A percentile compares a stretch with the other conserved stretches of the same genome.
These are phyloP conservation scores for Galerucella calmariensis DNA, from an alignment of 2,888 invertebrate species.

Conservation along the genomic window DNA sequence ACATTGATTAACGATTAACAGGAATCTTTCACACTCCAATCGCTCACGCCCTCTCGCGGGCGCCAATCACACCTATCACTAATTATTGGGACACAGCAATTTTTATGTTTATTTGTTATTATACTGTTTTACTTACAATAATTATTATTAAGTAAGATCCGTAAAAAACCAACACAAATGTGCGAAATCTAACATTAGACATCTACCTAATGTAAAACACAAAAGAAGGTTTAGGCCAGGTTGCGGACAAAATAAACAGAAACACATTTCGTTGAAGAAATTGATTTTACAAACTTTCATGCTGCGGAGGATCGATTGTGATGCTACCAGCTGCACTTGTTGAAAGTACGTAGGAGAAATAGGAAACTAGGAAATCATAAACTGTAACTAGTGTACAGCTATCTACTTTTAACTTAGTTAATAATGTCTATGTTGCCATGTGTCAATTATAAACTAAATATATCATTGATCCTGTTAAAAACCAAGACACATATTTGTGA, in stretches of 20 bases:
- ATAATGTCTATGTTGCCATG: too few relatives aligned
- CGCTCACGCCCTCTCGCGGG: constrained; percentile 43
- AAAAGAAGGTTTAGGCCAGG: constrained; percentile 36
- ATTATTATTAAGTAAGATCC: constrained; percentile 56
- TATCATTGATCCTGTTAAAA: too few relatives aligned
- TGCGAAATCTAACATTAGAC: constrained; percentile 47
- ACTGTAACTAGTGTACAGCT: neutral
- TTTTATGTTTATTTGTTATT: constrained; percentile 52
- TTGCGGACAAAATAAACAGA: neutral
- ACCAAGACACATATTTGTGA: too few relatives aligned
- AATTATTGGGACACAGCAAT: constrained; percentile 66
- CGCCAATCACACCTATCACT: constrained; percentile 61
- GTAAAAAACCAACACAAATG: constrained; percentile 53
- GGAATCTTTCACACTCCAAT: constrained; percentile 46
- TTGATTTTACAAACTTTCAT: too few relatives aligned
- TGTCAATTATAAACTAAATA: too few relatives aligned
- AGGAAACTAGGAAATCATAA: neutral
- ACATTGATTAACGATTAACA: constrained; percentile 54
- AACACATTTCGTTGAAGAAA: neutral
- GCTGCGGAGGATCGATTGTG: too few relatives aligned
- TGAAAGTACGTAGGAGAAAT: too few relatives aligned
- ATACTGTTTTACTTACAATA: constrained; percentile 53
- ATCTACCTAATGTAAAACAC: constrained; percentile 41
- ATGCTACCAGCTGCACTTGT: too few relatives aligned
- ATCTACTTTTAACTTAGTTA: too few relatives aligned